Evolutionary conservation across 2,797 vertebrate genomes (phyloP).

Genomic region (Ambastaia sidthimunki): DNA sequence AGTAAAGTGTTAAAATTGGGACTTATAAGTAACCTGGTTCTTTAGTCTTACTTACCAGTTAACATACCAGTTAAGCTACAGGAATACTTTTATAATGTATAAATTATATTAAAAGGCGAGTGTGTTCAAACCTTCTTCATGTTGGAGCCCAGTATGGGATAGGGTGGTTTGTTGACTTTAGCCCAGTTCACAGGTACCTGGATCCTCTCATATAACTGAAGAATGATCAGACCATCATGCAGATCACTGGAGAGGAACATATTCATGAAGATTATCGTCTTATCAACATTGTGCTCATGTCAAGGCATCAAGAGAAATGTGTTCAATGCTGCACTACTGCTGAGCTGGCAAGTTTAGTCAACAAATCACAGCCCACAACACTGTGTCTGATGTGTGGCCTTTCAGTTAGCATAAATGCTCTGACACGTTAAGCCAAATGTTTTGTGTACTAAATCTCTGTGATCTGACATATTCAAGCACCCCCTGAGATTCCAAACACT

Average conservation of each 20-base stretch:
- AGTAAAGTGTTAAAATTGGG: neutral
- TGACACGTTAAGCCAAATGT: neutral
- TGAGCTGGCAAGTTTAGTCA: neutral
- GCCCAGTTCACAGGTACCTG: constrained; percentile 89
- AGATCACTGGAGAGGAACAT: constrained; percentile 81
- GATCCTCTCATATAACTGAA: constrained; percentile 90
- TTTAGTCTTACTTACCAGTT: neutral
- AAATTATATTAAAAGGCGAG: neutral
- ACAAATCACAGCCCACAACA: neutral
- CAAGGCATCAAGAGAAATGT: neutral
- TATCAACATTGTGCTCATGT: neutral
- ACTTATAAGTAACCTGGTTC: neutral
- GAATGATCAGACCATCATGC: constrained; percentile 88
- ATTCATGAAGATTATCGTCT: neutral
- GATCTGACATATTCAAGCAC: neutral
- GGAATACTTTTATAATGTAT: no score
- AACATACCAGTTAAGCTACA: no score
- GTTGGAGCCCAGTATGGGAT: constrained; percentile 84
- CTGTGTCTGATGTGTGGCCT: neutral
- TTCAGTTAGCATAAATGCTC: neutral
- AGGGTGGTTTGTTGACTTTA: constrained; percentile 89
- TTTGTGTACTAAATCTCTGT: neutral
- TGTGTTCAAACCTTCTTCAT: constrained; percentile 88
- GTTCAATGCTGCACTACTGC: neutral
- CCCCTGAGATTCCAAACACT: no score